Evolutionary conservation across 2,797 vertebrate species (phyloP).

Genomic region (Pangasius larnaudii): DNA sequence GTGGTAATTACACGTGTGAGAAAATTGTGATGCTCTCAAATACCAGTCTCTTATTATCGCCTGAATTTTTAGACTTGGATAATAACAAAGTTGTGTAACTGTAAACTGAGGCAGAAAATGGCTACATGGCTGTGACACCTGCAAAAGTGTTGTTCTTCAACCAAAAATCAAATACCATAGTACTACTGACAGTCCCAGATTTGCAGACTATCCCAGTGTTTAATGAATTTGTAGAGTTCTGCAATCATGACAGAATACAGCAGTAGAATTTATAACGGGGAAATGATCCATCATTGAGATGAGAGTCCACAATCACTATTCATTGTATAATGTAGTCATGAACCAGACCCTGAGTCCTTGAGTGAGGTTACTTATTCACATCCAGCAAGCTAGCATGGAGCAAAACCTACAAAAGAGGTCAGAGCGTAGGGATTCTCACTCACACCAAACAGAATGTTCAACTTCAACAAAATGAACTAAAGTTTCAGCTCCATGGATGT

Average conservation of each 20-base stretch:
- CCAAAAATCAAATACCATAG: conserved; percentile 3
- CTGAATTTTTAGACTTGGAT: not conserved
- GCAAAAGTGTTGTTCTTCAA: conserved; percentile 7
- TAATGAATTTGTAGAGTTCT: not conserved
- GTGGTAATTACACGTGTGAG: conserved; percentile 32
- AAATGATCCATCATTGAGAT: conserved; percentile 71
- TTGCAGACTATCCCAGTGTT: not conserved
- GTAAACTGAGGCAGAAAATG: conserved; percentile 9
- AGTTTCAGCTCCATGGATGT: conserved; percentile 1
- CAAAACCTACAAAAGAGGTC: conserved; percentile 66
- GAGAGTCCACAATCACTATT: conserved; percentile 83
- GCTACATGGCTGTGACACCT: conserved; percentile 14
- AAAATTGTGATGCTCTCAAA: conserved; percentile 8
- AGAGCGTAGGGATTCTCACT: conserved; percentile 30
- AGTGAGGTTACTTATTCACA: conserved; percentile 44
- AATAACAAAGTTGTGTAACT: not conserved
- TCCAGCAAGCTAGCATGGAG: conserved; percentile 85
- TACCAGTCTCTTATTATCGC: not conserved
- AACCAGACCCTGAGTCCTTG: conserved; percentile 91
- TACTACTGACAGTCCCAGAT: not conserved
- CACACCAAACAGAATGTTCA: conserved; percentile 23
- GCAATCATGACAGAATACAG: conserved; percentile 15
- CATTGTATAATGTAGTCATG: conserved; percentile 89
- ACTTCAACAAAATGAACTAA: conserved; percentile 8
- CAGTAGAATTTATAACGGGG: not conserved